These are phyloP conservation scores for Condylura cristata DNA, from an alignment of 2,113 vertebrate genomes.

Conservation along the genomic window DNA sequence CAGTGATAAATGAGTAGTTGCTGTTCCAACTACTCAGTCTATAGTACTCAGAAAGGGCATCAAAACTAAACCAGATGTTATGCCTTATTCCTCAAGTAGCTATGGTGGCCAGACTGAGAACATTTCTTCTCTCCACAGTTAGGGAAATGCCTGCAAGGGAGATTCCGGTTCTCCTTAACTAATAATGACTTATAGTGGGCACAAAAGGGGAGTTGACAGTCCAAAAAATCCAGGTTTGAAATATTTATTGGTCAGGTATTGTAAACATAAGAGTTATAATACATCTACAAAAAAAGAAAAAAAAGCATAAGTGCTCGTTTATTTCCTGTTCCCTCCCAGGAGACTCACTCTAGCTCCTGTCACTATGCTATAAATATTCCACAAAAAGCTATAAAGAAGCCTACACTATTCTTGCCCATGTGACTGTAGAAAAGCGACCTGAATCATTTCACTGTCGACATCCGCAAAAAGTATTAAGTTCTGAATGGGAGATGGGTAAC, in stretches of 20 bases:
- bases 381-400: background rate
- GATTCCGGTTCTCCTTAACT: background rate
- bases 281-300: constrained; percentile 19
- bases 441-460: background rate
- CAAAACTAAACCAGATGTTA: background rate
- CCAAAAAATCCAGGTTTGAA: background rate
- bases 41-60: background rate
- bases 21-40: background rate
- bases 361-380: background rate
- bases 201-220: background rate
- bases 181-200: background rate
- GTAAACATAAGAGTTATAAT: background rate
- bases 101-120: background rate
- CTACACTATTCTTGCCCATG: background rate
- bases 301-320: background rate
- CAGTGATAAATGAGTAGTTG: background rate
- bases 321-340: background rate
- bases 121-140: background rate
- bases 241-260: background rate
- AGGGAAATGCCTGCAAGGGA: background rate
- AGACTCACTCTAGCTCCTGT: background rate
- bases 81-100: background rate
- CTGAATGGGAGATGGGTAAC: background rate
- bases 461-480: background rate
- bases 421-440: background rate